These are phyloP conservation scores for Schizopygopsis pylzovi DNA, from an alignment of 2,797 vertebrate species.

Conservation along the genomic window DNA sequence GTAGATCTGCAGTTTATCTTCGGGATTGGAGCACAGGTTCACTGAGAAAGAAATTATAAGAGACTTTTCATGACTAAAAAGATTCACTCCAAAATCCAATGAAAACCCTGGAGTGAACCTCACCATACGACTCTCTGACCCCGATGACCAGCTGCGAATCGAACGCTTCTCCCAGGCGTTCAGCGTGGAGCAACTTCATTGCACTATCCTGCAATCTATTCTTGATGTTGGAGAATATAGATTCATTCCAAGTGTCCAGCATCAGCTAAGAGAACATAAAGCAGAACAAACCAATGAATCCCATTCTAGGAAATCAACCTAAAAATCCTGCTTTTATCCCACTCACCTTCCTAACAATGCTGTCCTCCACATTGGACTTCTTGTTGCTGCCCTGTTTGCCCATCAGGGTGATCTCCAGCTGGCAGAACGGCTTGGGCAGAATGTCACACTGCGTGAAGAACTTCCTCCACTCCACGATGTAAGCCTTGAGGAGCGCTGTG, in stretches of 20 bases:
- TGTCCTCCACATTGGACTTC: constrained; percentile 96
- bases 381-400: constrained; percentile 92
- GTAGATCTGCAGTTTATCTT: constrained; percentile 98
- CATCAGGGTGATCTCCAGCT: constrained; percentile 91
- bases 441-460: constrained; percentile 98
- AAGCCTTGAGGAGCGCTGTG: constrained; percentile 93
- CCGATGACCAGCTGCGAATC: constrained; percentile 97
- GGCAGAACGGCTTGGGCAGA: constrained; percentile 95
- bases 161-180: constrained; percentile 93
- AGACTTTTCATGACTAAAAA: neutral
- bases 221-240: constrained; percentile 98
- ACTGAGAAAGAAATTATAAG: constrained; percentile 76
- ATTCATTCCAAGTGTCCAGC: constrained; percentile 98
- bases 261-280: constrained; percentile 81
- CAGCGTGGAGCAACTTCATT: constrained; percentile 96
- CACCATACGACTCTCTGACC: constrained; percentile 95
- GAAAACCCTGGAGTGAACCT: constrained; percentile 55
- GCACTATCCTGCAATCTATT: constrained; percentile 95
- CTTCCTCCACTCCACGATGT: constrained; percentile 97
- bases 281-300: neutral
- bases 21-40: constrained; percentile 96
- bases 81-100: neutral
- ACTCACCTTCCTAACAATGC: constrained; percentile 95
- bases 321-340: neutral
- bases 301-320: neutral